phyloP scores from a whole-genome alignment of 1,140 invertebrate species.

The Brachionus asplanchnoidis region DNA sequence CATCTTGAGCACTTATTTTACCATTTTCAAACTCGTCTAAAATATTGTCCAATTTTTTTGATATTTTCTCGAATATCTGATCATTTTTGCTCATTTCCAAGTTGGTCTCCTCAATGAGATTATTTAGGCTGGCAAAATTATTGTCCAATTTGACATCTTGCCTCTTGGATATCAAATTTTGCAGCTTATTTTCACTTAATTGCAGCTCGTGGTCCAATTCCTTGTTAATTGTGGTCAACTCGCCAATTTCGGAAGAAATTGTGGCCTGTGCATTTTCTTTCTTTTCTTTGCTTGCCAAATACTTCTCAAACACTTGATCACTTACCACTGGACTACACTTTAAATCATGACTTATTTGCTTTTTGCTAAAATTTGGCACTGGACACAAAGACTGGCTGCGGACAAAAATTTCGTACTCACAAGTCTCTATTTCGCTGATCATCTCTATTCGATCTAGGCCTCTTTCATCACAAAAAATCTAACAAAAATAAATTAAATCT shows the following conservation, averaged over 20 bases:
- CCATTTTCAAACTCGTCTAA: neutral
- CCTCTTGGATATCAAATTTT: neutral
- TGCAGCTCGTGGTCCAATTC: neutral
- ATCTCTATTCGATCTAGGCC: neutral
- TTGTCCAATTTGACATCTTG: neutral
- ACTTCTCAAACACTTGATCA: neutral
- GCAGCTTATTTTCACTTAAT: neutral
- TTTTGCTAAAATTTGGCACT: constrained; percentile 25
- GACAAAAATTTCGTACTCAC: constrained; percentile 36
- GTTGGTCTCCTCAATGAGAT: neutral
- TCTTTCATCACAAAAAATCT: constrained; percentile 27
- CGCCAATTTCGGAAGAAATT: neutral
- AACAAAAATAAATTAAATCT: neutral
- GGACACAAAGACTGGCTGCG: neutral
- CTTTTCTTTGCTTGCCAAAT: neutral
- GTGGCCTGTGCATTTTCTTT: neutral
- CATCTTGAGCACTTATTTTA: neutral
- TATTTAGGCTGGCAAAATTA: neutral
- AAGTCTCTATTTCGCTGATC: constrained; percentile 36
- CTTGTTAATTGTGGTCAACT: neutral
- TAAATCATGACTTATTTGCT: neutral
- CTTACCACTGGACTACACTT: neutral
- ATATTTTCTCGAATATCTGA: neutral
- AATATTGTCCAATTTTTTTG: neutral
- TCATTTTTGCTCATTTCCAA: neutral